Conservation (phyloP, 2,113 vertebrate genomes). For the Neolamprologus fasciatus region DNA sequence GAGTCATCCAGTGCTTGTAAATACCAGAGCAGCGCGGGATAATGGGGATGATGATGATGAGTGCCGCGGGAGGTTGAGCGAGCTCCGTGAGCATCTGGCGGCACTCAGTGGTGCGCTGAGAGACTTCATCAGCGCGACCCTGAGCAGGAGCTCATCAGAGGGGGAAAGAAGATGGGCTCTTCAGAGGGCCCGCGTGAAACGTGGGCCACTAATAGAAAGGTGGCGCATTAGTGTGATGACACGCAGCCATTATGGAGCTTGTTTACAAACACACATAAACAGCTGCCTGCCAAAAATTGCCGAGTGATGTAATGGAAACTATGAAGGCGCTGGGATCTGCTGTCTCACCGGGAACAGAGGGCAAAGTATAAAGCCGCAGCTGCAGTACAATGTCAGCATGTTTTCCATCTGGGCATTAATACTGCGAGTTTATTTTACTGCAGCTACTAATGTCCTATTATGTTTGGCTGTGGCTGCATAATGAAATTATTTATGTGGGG, state of each 20-base stretch:
- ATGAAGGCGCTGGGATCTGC: constrained; percentile 21
- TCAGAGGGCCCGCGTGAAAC: not conserved
- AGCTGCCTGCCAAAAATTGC: constrained; percentile 27
- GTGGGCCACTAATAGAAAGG: not conserved
- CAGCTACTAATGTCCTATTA: not conserved
- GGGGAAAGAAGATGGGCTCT: not conserved
- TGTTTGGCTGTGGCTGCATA: not conserved
- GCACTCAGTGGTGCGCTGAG: constrained; percentile 43
- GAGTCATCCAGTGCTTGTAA: constrained; percentile 39
- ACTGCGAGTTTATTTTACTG: not conserved
- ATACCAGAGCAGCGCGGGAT: constrained; percentile 11
- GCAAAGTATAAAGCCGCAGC: constrained; percentile 7
- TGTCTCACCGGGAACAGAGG: constrained; percentile 32
- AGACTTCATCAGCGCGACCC: not conserved
- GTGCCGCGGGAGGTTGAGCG: not conserved
- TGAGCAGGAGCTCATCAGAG: not conserved
- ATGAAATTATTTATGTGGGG: not conserved
- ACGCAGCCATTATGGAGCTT: not conserved
- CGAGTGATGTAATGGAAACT: constrained; percentile 60
- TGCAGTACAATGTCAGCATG: not conserved
- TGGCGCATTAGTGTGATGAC: not conserved
- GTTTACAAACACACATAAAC: constrained; percentile 47
- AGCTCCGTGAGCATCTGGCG: constrained; percentile 25
- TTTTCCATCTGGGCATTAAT: not conserved
- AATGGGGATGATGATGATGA: not conserved